Percentiles rank a stretch among this genome's conserved stretches.
Conservation (phyloP, 2,888 invertebrate species). For the Hydroisotoma schaefferi region DNA sequence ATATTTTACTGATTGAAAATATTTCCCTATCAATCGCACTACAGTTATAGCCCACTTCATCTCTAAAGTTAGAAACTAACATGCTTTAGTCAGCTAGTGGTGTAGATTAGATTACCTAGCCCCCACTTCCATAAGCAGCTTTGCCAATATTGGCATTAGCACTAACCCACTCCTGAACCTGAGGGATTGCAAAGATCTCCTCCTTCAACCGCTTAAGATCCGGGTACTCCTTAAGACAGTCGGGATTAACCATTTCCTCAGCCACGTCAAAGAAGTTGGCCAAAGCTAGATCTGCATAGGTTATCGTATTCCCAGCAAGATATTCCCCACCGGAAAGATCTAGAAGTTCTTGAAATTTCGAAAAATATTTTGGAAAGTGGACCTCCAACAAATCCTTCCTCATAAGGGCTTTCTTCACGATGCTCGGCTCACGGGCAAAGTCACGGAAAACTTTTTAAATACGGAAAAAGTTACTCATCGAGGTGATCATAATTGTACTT, state of each 20-base stretch:
- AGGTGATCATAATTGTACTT: neutral
- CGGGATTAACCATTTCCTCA: conserved; percentile 57
- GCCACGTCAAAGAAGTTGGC: conserved; percentile 59
- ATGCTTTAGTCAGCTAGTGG: neutral
- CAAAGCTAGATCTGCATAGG: conserved; percentile 62
- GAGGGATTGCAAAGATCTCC: conserved; percentile 57
- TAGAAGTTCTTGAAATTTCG: conserved; percentile 25
- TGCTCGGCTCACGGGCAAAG: conserved; percentile 20
- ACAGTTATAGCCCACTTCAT: neutral
- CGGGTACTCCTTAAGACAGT: conserved; percentile 57
- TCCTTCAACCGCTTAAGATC: conserved; percentile 57
- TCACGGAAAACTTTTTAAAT: conserved; percentile 18
- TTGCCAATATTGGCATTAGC: neutral
- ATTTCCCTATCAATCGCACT: no score
- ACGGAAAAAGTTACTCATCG: neutral
- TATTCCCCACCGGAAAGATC: conserved; percentile 47
- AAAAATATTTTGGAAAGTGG: conserved; percentile 25
- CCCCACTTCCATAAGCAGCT: conserved; percentile 10
- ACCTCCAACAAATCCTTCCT: conserved; percentile 21
- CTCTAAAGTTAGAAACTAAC: neutral
- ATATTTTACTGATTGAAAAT: no score
- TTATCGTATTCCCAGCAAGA: conserved; percentile 60
- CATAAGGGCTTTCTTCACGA: conserved; percentile 26
- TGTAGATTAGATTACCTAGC: conserved; percentile 4
- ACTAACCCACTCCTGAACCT: conserved; percentile 54